Evolutionary conservation across 2,888 invertebrate species (phyloP).

Genomic region (Spodoptera picta): DNA sequence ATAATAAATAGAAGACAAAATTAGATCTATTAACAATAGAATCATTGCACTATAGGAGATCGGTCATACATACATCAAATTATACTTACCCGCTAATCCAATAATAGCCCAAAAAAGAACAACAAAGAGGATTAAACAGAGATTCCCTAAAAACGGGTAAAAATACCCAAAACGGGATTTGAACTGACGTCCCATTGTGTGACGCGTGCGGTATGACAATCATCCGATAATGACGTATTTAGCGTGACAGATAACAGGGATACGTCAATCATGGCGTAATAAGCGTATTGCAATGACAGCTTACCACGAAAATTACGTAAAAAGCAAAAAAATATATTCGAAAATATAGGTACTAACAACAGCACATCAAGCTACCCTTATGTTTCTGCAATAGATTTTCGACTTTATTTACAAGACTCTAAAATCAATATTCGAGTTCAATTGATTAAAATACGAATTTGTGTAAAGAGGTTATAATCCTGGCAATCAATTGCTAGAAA

Average conservation of each 20-base stretch:
- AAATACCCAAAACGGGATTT: constrained; percentile 62
- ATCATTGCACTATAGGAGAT: constrained; percentile 11
- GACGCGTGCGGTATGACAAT: constrained; percentile 59
- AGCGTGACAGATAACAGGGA: constrained; percentile 58
- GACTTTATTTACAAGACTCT: too few species aligned
- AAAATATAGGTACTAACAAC: not conserved
- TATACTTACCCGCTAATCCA: constrained; percentile 52
- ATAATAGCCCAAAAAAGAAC: constrained; percentile 58
- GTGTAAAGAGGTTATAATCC: constrained; percentile 18
- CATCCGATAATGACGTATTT: constrained; percentile 69
- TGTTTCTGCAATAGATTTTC: too few species aligned
- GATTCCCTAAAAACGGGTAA: constrained; percentile 68
- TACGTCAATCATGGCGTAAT: constrained; percentile 65
- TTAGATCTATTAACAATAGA: constrained; percentile 7
- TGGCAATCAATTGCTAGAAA: constrained; percentile 20
- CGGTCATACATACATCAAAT: constrained; percentile 50
- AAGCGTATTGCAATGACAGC: constrained; percentile 50
- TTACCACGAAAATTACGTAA: constrained; percentile 11
- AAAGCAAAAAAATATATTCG: constrained; percentile 5
- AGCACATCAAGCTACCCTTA: too few species aligned
- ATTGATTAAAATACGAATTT: constrained; percentile 13
- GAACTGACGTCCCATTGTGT: constrained; percentile 56
- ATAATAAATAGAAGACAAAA: too few species aligned
- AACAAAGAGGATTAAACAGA: constrained; percentile 55
- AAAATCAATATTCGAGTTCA: not conserved